These are phyloP conservation scores for Acrocephalus kingi DNA, from an alignment of 2,113 vertebrate genomes.

Conservation along the genomic window DNA sequence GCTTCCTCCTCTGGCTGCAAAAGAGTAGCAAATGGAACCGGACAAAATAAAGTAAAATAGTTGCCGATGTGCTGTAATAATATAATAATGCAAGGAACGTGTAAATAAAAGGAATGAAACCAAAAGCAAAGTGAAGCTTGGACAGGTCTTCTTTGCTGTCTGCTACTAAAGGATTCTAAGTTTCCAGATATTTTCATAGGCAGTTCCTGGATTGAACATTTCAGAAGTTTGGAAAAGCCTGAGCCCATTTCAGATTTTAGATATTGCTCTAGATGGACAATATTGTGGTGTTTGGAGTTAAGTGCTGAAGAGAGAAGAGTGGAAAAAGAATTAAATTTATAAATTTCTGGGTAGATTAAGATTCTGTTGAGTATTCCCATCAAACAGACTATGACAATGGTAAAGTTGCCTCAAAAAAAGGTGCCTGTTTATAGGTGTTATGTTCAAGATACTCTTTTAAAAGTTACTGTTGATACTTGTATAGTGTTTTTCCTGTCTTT, in stretches of 20 bases:
- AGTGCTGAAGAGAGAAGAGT: neutral
- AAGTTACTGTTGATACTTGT: neutral
- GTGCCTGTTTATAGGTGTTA: neutral
- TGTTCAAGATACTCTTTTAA: neutral
- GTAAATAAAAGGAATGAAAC: neutral
- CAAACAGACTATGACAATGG: neutral
- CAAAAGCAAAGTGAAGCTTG: neutral
- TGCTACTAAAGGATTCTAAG: neutral
- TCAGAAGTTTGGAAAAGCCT: neutral
- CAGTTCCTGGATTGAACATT: neutral
- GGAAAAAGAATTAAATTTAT: fast-evolving
- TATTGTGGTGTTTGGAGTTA: neutral
- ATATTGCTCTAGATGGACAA: neutral
- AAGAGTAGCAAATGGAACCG: neutral
- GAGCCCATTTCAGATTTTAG: neutral
- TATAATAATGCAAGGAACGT: neutral
- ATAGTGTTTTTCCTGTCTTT: neutral
- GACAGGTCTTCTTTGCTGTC: neutral
- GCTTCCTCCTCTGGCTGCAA: neutral
- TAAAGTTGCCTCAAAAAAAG: neutral
- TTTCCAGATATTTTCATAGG: neutral
- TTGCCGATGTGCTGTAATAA: neutral
- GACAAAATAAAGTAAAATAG: neutral
- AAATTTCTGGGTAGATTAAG: neutral
- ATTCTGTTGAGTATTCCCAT: neutral